phyloP scores from a whole-genome alignment of 2,888 invertebrate species.

The Teinopalpus imperialis region DNA sequence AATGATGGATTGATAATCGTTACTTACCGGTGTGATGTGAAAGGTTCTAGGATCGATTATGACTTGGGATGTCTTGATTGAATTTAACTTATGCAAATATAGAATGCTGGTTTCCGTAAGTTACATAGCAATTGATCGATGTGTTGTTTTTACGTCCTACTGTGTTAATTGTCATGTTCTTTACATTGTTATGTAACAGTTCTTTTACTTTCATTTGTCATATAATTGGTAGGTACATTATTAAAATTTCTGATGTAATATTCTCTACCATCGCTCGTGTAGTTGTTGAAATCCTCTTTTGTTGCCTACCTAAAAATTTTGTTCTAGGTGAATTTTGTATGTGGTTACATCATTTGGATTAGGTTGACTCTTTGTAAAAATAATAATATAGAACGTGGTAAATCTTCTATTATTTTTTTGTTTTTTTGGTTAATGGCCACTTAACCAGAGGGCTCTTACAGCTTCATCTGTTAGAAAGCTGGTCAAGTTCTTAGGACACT shows the following conservation, averaged over 20 bases:
- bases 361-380: no score
- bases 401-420: no score
- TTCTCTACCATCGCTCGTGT: neutral
- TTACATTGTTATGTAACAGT: slow-evolving; percentile 10
- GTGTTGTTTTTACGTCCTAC: slow-evolving; percentile 3
- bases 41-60: slow-evolving; percentile 6
- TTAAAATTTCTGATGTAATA: slow-evolving; percentile 3
- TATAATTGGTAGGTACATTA: neutral
- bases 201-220: slow-evolving; percentile 5
- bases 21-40: slow-evolving; percentile 15
- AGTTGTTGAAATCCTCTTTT: neutral
- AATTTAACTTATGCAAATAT: neutral
- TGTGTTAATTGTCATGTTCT: slow-evolving; percentile 4
- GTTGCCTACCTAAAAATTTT: no score
- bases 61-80: slow-evolving; percentile 3
- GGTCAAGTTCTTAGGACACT: no score
- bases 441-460: no score
- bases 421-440: no score
- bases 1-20: slow-evolving; percentile 22
- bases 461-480: no score
- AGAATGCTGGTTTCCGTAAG: slow-evolving; percentile 6
- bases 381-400: no score
- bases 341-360: no score
- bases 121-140: slow-evolving; percentile 17
- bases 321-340: no score